Conservation (phyloP, 2,888 invertebrate species). For the Ferrisia virgata region DNA sequence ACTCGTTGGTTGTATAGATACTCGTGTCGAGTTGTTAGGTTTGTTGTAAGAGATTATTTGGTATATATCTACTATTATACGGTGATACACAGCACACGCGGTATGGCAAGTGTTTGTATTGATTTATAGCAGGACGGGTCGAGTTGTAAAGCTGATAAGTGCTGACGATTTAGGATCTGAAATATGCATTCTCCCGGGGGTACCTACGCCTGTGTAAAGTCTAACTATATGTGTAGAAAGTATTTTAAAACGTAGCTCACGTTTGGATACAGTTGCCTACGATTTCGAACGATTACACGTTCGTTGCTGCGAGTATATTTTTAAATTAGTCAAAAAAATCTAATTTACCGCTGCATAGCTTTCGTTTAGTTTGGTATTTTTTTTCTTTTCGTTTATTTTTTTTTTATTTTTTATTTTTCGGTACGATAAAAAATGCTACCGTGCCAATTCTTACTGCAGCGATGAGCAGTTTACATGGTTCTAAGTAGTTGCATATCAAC, state of each 20-base stretch:
- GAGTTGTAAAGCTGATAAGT: neutral
- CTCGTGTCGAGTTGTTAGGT: neutral
- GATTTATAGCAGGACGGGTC: neutral
- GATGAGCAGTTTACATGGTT: too few species aligned
- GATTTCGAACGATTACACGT: neutral
- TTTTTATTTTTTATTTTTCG: neutral
- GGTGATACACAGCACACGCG: neutral
- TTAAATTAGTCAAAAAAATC: conserved; percentile 5
- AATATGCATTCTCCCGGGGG: neutral
- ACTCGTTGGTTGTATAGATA: neutral
- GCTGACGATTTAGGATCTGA: neutral
- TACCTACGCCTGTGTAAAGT: neutral
- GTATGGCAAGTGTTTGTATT: neutral
- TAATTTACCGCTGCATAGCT: neutral
- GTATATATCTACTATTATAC: neutral
- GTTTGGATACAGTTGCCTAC: neutral
- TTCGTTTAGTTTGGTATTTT: neutral
- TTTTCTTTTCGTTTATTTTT: too few species aligned
- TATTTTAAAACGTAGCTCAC: neutral
- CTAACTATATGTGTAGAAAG: neutral
- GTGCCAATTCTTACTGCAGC: neutral
- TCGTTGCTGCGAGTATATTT: neutral
- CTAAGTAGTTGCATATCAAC: too few species aligned
- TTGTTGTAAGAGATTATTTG: neutral
- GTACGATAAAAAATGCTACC: neutral